Conservation (phyloP, 2,113 vertebrate genomes). For the Anolis carolinensis region DNA sequence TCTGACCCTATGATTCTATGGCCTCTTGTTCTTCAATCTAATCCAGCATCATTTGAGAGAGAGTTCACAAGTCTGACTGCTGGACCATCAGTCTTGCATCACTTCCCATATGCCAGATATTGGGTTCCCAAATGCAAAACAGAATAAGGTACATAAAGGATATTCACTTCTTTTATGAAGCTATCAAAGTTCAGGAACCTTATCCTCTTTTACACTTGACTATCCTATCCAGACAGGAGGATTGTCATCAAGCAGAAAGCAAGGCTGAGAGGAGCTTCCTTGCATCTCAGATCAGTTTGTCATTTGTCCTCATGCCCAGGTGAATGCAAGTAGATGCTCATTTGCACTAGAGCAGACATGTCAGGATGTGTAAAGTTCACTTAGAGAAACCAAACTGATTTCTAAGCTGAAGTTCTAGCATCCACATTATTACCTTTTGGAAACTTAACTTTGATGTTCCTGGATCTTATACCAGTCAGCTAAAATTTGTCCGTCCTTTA, state of each 20-base stretch:
- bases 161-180: not conserved
- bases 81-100: not conserved
- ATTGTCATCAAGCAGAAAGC: not conserved
- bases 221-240: not conserved
- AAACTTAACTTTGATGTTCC: not conserved
- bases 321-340: not conserved
- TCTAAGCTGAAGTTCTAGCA: not conserved
- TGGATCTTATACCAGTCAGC: not conserved
- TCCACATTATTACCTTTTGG: not conserved
- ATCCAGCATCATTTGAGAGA: no score
- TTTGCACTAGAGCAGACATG: not conserved
- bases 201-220: not conserved
- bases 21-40: no score
- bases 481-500: not conserved
- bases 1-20: no score
- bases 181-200: not conserved
- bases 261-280: no score
- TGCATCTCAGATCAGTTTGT: not conserved
- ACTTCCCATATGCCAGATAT: not conserved
- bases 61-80: not conserved
- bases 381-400: not conserved
- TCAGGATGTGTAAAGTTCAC: not conserved
- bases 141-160: not conserved
- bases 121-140: not conserved
- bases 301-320: not conserved